Percentiles rank a stretch among this genome's conserved stretches.
Evolutionary conservation across 2,113 vertebrate genomes (phyloP).

Genomic region (Zootoca vivipara): DNA sequence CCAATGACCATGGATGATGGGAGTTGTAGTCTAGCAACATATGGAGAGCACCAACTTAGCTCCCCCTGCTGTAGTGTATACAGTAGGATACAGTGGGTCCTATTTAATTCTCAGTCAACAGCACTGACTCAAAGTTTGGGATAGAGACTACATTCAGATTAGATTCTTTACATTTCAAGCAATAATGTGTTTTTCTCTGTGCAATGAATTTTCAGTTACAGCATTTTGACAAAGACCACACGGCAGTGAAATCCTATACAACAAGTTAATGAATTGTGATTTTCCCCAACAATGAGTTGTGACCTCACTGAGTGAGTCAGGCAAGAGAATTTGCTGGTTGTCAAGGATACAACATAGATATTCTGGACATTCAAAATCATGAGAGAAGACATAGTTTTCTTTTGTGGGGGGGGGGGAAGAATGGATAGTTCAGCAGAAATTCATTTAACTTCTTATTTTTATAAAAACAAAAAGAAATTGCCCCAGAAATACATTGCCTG

Average conservation of each 20-base stretch:
- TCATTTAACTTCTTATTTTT: constrained; percentile 26
- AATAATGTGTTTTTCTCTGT: constrained; percentile 37
- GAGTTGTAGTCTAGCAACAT: too few relatives aligned
- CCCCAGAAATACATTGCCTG: neutral
- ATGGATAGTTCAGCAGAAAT: constrained; percentile 17
- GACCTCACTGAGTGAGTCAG: constrained; percentile 42
- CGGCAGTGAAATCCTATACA: constrained; percentile 21
- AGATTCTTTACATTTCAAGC: constrained; percentile 12
- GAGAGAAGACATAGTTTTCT: constrained; percentile 21
- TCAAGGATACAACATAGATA: constrained; percentile 40
- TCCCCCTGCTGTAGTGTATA: too few relatives aligned
- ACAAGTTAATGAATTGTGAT: constrained; percentile 48
- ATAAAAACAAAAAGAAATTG: neutral
- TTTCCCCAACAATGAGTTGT: constrained; percentile 36
- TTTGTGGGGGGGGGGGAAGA: neutral
- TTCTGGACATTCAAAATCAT: constrained; percentile 25
- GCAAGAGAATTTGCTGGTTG: constrained; percentile 37
- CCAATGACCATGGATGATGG: too few relatives aligned
- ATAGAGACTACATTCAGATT: neutral
- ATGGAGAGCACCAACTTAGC: too few relatives aligned
- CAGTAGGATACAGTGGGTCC: neutral
- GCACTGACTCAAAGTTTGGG: neutral
- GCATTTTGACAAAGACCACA: constrained; percentile 43
- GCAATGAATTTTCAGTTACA: constrained; percentile 46
- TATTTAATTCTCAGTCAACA: neutral